These are phyloP conservation scores for Ptilonorhynchus violaceus DNA, from an alignment of 2,113 vertebrate species.

Conservation along the genomic window DNA sequence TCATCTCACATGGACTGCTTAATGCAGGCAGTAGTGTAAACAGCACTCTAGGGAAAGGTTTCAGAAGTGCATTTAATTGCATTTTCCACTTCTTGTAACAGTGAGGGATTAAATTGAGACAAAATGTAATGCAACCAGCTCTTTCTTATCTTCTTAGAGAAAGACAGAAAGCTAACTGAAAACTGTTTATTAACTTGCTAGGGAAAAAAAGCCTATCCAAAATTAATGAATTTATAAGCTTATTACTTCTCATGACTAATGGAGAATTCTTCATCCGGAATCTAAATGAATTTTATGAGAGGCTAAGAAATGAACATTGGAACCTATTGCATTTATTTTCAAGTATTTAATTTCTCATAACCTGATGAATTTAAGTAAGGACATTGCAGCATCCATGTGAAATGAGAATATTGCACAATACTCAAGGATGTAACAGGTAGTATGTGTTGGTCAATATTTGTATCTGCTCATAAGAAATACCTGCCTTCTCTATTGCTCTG, in stretches of 20 bases:
- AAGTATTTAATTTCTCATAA: not conserved
- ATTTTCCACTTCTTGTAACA: slow-evolving; percentile 73
- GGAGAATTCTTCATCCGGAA: not conserved
- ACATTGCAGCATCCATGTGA: not conserved
- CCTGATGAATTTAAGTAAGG: not conserved
- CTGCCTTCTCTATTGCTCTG: not conserved
- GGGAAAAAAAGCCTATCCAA: not conserved
- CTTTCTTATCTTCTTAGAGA: slow-evolving; percentile 35
- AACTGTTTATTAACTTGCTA: slow-evolving; percentile 7
- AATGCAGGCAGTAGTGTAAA: slow-evolving; percentile 63
- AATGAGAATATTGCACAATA: not conserved
- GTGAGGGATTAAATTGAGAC: slow-evolving; percentile 69
- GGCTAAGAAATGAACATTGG: not conserved
- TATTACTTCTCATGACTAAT: slow-evolving; percentile 23
- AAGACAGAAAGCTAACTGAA: slow-evolving; percentile 14
- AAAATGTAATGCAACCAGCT: slow-evolving; percentile 64
- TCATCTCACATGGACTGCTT: slow-evolving; percentile 11
- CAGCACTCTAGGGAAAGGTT: slow-evolving; percentile 63
- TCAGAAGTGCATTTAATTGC: slow-evolving; percentile 75
- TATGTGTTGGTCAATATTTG: not conserved
- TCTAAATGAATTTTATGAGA: not conserved
- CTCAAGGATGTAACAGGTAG: not conserved
- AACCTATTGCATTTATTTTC: not conserved
- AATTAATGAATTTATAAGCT: slow-evolving; percentile 33
- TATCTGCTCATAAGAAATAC: not conserved